Conservation (phyloP, 2,888 invertebrate species). For the Ornithoptera alexandrae region DNA sequence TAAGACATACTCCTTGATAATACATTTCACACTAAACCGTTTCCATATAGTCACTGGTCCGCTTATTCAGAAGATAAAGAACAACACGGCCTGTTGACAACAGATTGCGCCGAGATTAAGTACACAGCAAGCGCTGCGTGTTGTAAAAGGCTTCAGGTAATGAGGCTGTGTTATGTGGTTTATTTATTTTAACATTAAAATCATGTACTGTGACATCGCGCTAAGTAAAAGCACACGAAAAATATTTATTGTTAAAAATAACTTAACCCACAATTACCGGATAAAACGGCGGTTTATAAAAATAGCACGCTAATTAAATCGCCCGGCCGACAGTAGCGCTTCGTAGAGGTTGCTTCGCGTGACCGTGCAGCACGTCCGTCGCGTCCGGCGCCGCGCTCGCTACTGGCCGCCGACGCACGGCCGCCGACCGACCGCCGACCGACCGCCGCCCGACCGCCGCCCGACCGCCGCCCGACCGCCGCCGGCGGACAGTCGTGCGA, state of each 20-base stretch:
- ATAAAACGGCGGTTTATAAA: slow-evolving; percentile 20
- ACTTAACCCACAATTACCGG: slow-evolving; percentile 20
- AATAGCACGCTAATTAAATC: slow-evolving; percentile 41
- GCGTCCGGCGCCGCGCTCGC: slow-evolving; percentile 47
- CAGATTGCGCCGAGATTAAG: slow-evolving; percentile 29
- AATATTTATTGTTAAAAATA: neutral
- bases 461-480: neutral
- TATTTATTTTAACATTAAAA: slow-evolving; percentile 25
- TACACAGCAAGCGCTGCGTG: slow-evolving; percentile 6
- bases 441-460: slow-evolving; percentile 30
- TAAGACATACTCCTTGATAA: slow-evolving; percentile 8
- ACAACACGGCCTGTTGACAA: slow-evolving; percentile 28
- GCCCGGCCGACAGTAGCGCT: slow-evolving; percentile 47
- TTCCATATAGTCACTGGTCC: slow-evolving; percentile 22
- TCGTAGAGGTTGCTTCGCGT: slow-evolving; percentile 25
- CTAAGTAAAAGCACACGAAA: neutral
- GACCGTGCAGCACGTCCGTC: slow-evolving; percentile 43
- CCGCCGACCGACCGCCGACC: slow-evolving; percentile 14
- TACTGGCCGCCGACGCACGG: slow-evolving; percentile 41
- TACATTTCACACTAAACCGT: slow-evolving; percentile 2
- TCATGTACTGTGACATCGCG: neutral
- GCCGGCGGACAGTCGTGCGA: slow-evolving; percentile 39
- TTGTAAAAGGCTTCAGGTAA: slow-evolving; percentile 26
- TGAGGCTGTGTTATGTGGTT: slow-evolving; percentile 8
- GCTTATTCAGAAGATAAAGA: slow-evolving; percentile 23